These are phyloP conservation scores for Meloe dianella DNA, from an alignment of 2,888 invertebrate species.

Conservation along the genomic window DNA sequence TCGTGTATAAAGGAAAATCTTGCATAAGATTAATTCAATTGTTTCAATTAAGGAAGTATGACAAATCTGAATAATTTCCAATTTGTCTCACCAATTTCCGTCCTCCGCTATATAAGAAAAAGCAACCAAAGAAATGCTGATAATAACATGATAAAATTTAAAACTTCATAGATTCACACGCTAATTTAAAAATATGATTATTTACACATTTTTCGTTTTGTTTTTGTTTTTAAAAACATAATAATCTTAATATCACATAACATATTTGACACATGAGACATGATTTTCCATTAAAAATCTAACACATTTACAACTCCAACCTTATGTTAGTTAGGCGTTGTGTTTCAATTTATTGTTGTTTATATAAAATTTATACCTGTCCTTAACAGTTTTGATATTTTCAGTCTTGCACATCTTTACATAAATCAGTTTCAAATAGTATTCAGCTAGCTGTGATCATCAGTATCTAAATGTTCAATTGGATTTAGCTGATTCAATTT, in stretches of 20 bases:
- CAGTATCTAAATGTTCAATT: slow-evolving; percentile 44
- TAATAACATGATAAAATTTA: slow-evolving; percentile 11
- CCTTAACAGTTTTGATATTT: slow-evolving; percentile 40
- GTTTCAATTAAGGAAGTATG: neutral
- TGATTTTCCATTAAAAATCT: slow-evolving; percentile 22
- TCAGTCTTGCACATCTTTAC: slow-evolving; percentile 46
- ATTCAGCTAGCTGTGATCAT: slow-evolving; percentile 40
- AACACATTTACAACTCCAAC: slow-evolving; percentile 31
- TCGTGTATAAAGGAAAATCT: slow-evolving; percentile 22
- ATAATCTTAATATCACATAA: slow-evolving; percentile 54
- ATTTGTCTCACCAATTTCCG: neutral
- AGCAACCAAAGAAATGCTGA: slow-evolving; percentile 16
- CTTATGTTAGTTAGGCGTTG: neutral
- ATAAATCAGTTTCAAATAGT: slow-evolving; percentile 14
- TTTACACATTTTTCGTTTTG: neutral
- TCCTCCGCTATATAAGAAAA: too few species aligned
- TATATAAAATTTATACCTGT: slow-evolving; percentile 52
- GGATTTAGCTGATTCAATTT: slow-evolving; percentile 66
- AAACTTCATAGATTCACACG: slow-evolving; percentile 13
- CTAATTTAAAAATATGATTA: slow-evolving; percentile 20
- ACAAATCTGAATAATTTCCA: slow-evolving; percentile 12
- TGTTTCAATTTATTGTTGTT: slow-evolving; percentile 19
- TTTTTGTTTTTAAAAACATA: neutral
- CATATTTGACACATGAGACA: slow-evolving; percentile 57
- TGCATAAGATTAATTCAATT: slow-evolving; percentile 23